These are phyloP conservation scores for Esox niger DNA, from an alignment of 2,113 vertebrate genomes.

Conservation along the genomic window DNA sequence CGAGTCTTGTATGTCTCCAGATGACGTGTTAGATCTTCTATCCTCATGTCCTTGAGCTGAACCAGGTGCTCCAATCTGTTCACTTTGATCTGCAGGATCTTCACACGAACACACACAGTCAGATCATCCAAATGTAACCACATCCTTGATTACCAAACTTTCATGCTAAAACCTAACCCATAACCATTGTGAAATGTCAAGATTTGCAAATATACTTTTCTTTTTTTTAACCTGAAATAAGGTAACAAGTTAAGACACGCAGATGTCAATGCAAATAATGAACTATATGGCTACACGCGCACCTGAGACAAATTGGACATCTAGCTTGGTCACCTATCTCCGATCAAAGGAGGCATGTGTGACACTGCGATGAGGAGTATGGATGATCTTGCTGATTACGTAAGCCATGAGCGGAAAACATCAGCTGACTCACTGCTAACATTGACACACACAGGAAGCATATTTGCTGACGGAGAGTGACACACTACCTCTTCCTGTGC, in stretches of 20 bases:
- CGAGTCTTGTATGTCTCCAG: slow-evolving; percentile 56
- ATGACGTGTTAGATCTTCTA: slow-evolving; percentile 61
- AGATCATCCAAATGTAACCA: too few relatives aligned
- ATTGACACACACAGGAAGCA: slow-evolving; percentile 20
- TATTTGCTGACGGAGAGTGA: not conserved
- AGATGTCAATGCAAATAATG: too few relatives aligned
- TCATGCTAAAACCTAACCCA: too few relatives aligned
- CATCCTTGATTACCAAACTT: too few relatives aligned
- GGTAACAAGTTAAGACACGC: too few relatives aligned
- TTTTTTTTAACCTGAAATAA: too few relatives aligned
- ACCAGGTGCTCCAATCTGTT: slow-evolving; percentile 71
- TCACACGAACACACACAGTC: slow-evolving; percentile 22
- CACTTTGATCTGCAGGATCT: slow-evolving; percentile 79
- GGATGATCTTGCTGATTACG: slow-evolving; percentile 14
- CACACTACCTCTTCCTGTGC: not conserved
- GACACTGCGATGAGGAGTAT: not conserved
- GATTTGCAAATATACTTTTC: too few relatives aligned
- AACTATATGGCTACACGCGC: too few relatives aligned
- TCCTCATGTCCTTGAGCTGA: slow-evolving; percentile 71
- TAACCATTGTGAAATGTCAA: too few relatives aligned
- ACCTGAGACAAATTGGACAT: too few relatives aligned
- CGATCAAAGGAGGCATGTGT: too few relatives aligned
- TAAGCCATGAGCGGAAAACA: slow-evolving; percentile 32
- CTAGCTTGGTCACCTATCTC: too few relatives aligned
- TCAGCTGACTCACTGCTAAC: slow-evolving; percentile 43